Conservation (phyloP, 2,797 vertebrate species). For the Nyctalus aviator region DNA sequence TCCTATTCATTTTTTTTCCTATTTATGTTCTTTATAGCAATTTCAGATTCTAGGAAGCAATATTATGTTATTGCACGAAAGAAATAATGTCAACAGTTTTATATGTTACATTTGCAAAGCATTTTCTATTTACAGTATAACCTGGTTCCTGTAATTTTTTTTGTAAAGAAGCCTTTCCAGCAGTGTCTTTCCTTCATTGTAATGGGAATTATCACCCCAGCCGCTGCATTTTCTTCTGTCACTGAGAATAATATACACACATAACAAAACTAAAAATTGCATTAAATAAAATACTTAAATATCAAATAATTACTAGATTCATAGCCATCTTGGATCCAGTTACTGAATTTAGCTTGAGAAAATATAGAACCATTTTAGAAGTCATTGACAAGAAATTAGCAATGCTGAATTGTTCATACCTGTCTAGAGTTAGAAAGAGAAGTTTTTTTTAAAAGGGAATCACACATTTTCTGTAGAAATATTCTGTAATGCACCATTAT, state of each 20-base stretch:
- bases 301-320: slow-evolving; percentile 71
- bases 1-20: neutral
- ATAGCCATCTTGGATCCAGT: slow-evolving; percentile 29
- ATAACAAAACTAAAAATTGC: slow-evolving; percentile 55
- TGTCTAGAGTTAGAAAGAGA: slow-evolving; percentile 48
- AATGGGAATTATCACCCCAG: neutral
- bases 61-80: neutral
- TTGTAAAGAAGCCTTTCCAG: slow-evolving; percentile 30
- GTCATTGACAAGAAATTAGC: slow-evolving; percentile 66
- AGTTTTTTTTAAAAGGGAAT: neutral
- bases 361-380: slow-evolving; percentile 57
- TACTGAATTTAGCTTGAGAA: slow-evolving; percentile 68
- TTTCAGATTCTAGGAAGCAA: slow-evolving; percentile 1
- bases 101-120: neutral
- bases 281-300: slow-evolving; percentile 65
- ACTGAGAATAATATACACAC: slow-evolving; percentile 37
- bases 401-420: slow-evolving; percentile 66
- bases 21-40: neutral
- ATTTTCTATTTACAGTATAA: slow-evolving; percentile 38
- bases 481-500: neutral
- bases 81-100: slow-evolving; percentile 33
- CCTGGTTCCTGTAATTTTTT: neutral
- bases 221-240: slow-evolving; percentile 25
- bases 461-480: neutral
- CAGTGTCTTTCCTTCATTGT: slow-evolving; percentile 39